Base-by-base conservation (phyloP, 2,888 invertebrate genomes). In the Clepsis dumicolana region DNA sequence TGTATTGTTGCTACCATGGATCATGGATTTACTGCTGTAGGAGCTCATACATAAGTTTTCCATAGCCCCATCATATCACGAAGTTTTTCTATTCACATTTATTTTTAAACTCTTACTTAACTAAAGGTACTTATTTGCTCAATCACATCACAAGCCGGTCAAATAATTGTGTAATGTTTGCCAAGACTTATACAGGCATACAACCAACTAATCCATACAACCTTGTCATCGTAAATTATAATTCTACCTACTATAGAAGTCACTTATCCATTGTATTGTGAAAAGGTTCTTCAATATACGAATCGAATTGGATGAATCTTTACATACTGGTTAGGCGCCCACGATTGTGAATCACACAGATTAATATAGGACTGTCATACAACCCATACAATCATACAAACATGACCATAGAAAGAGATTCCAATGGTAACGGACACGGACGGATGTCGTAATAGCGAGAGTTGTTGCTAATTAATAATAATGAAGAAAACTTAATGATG, bases 151-250 rank as follows among this genome's bases (percentile, higher is more conserved):
- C 54, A 63, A 63, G 53, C n/a, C 60, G 60, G 61, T 50, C 62
- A 62, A n/a, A 61, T 66, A 56, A 50, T 67, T 67, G 41, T 57
- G 67, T 67, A 67, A 67, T 67, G 41, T 67, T 67, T 67, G 57
- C 24, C 38, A 24, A 35, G 48, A 48, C 48, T 48, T 48, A 5
- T 48, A 48, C 48, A 12, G 53, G 5, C 53, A 25, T 53, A 53
- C 27, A 53, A 8, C 44, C 16, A 44, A 44, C 44, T 18, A 16
- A 18, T 18, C 16, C 44, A 1, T 18, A 7, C 44, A 44, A 44
- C 44, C 44, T 44, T 44, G 4, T 16, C 44, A 18, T 18, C 16
- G 16, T 44, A 18, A 44, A 8, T 44, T n/a, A 44, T 18, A 44
- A 8, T 18, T 44, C 44, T 18, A 44, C 8, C 16, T 44, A 18